phyloP scores from a whole-genome alignment of 37 sponge, comb jelly and placozoan species.

The Agelas oroides region DNA sequence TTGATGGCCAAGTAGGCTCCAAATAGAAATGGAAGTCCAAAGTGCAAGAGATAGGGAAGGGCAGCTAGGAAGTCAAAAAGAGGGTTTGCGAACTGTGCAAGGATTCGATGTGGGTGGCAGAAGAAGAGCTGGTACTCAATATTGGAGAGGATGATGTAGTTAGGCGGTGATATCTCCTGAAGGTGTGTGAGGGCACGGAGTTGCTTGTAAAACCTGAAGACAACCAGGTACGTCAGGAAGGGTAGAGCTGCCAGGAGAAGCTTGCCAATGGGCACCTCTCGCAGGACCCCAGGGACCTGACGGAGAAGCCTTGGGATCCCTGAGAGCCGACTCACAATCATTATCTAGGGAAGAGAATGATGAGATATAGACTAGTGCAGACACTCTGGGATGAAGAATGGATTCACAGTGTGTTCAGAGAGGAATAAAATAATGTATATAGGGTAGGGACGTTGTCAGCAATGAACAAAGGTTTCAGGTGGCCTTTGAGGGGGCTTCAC shows the following conservation, averaged over 20 bases:
- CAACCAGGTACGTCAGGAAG: constrained; percentile 54
- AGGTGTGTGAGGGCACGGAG: constrained; percentile 53
- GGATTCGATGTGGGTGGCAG: constrained; percentile 77
- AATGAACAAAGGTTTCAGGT: too few species aligned
- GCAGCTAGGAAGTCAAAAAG: constrained; percentile 84
- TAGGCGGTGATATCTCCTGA: constrained; percentile 33
- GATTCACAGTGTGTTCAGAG: too few species aligned
- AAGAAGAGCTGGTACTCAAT: constrained; percentile 75
- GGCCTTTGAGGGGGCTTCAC: too few species aligned
- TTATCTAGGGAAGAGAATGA: constrained; percentile 13
- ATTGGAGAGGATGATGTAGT: constrained; percentile 53
- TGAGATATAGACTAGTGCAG: background rate
- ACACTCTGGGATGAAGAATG: too few species aligned
- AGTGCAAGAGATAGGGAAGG: constrained; percentile 88
- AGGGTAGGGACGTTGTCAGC: too few species aligned
- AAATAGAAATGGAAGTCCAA: constrained; percentile 83
- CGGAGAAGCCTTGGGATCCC: background rate
- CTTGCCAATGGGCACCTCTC: constrained; percentile 26
- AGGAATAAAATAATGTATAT: too few species aligned
- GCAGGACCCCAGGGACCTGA: background rate
- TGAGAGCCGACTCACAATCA: constrained; percentile 6
- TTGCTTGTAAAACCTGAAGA: constrained; percentile 62
- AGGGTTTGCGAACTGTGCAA: constrained; percentile 73
- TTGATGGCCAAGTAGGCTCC: constrained; percentile 37
- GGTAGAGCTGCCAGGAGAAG: constrained; percentile 58